Conservation (phyloP, 1,140 invertebrate genomes). For the Stegodyphus dumicola region DNA sequence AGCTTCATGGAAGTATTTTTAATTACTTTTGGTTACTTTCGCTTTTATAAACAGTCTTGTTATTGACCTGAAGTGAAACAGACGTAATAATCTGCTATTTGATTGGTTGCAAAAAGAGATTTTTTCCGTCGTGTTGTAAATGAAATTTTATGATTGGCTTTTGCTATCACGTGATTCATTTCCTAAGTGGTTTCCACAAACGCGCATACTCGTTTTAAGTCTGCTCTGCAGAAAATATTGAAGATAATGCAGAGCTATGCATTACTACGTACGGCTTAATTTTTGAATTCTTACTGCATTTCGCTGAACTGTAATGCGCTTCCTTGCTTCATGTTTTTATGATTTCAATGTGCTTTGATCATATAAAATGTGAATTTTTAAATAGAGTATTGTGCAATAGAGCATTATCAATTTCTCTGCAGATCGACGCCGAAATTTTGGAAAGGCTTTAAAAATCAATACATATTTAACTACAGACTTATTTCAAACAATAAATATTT, state of each 20-base stretch:
- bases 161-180: not conserved
- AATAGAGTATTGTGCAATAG: not conserved
- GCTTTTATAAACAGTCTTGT: too few species aligned
- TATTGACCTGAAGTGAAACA: too few species aligned
- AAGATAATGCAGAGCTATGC: constrained; percentile 34
- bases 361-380: not conserved
- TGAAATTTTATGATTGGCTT: not conserved
- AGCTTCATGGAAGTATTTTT: too few species aligned
- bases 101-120: too few species aligned
- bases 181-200: not conserved
- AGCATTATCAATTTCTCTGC: not conserved
- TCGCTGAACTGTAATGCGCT: too few species aligned
- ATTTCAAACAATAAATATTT: not conserved
- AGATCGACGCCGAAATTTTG: not conserved
- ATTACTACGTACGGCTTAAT: not conserved
- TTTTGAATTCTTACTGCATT: not conserved
- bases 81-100: too few species aligned
- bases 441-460: not conserved
- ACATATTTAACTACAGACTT: not conserved
- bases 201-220: constrained; percentile 28
- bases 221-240: constrained; percentile 25
- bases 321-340: too few species aligned
- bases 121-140: too few species aligned
- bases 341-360: too few species aligned
- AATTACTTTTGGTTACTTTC: too few species aligned